These are phyloP conservation scores for Eretmocerus hayati DNA, from an alignment of 2,888 invertebrate genomes.

Conservation along the genomic window DNA sequence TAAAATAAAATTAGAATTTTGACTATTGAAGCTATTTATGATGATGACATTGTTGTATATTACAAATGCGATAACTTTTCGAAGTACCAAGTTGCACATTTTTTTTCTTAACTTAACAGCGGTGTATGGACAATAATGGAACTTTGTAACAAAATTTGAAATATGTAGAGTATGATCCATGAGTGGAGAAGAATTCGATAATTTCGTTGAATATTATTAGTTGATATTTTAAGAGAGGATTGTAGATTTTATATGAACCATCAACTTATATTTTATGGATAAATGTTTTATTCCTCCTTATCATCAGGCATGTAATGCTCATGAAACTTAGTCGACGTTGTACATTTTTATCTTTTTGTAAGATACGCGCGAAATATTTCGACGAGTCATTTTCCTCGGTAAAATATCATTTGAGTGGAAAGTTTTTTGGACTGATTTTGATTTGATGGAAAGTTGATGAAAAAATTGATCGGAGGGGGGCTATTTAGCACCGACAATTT, in stretches of 20 bases:
- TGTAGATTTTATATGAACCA: slow-evolving; percentile 29
- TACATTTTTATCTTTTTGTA: slow-evolving; percentile 30
- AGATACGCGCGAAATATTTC: slow-evolving; percentile 11
- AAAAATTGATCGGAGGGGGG: slow-evolving; percentile 17
- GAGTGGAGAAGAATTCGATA: slow-evolving; percentile 11
- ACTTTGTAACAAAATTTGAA: slow-evolving; percentile 20
- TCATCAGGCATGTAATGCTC: slow-evolving; percentile 28
- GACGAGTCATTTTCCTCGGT: not conserved
- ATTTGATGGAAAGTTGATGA: not conserved
- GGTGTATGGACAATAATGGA: slow-evolving; percentile 36
- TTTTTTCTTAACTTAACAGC: slow-evolving; percentile 22
- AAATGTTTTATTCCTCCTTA: slow-evolving; percentile 21
- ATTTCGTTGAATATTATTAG: slow-evolving; percentile 23
- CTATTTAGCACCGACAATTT: slow-evolving; percentile 17
- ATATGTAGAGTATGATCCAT: slow-evolving; percentile 4
- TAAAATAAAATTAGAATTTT: slow-evolving; percentile 5
- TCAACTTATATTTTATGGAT: slow-evolving; percentile 30
- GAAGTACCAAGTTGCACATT: slow-evolving; percentile 16
- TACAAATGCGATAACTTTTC: slow-evolving; percentile 12
- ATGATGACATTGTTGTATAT: not conserved
- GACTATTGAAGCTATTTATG: slow-evolving; percentile 15
- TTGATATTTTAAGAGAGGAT: not conserved
- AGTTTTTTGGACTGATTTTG: too few species aligned
- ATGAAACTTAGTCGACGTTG: slow-evolving; percentile 32
- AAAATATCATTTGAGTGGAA: too few species aligned